Evolutionary conservation across 2,113 vertebrate species (phyloP).

Genomic region (Motacilla tschutschensis): DNA sequence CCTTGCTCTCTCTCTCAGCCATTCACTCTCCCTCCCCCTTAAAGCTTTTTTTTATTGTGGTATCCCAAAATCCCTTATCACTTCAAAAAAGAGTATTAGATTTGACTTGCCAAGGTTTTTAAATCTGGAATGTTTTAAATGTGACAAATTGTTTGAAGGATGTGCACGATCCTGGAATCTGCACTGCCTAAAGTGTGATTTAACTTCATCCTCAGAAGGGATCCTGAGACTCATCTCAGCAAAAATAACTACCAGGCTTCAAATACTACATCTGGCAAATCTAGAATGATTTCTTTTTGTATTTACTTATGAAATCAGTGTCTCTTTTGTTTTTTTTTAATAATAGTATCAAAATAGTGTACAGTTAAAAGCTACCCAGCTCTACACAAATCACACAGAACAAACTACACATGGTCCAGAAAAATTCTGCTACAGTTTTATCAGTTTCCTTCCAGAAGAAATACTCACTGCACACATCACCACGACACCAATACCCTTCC

Average conservation of each 20-base stretch:
- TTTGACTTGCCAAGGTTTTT: not conserved
- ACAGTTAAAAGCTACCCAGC: not conserved
- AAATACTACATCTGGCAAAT: not conserved
- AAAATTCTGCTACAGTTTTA: conserved; percentile 1
- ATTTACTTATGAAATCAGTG: not conserved
- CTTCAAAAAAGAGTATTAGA: not conserved
- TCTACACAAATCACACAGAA: not conserved
- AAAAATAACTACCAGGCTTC: not conserved
- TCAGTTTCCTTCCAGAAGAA: not conserved
- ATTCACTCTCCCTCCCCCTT: not conserved
- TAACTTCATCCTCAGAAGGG: not conserved
- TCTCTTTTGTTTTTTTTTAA: not conserved
- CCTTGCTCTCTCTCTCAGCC: not conserved
- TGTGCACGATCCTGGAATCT: not conserved
- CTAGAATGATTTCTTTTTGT: not conserved
- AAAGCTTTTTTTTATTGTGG: not conserved
- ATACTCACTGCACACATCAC: conserved; percentile 22
- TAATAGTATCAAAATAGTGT: not conserved
- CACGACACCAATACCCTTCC: conserved; percentile 12
- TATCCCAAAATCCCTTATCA: not conserved
- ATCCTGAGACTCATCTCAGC: not conserved
- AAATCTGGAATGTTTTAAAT: not conserved
- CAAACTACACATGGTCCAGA: conserved; percentile 11
- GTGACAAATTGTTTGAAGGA: not conserved
- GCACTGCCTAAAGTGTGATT: not conserved